These are phyloP conservation scores for Eunapius fragilis DNA, from an alignment of 37 sponge, comb jelly and placozoan species.

Conservation along the genomic window DNA sequence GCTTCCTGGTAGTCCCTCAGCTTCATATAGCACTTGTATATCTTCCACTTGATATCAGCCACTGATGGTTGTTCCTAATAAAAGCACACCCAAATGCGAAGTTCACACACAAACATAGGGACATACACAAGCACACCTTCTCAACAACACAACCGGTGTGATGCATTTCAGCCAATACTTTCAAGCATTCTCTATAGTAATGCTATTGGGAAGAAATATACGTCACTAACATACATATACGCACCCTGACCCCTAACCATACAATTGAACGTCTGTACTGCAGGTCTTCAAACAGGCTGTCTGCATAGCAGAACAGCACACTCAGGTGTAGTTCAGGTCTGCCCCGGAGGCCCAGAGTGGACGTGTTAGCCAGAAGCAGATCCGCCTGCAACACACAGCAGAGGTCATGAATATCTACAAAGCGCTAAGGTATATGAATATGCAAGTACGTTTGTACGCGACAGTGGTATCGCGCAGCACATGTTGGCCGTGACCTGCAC, in stretches of 20 bases:
- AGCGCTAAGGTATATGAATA: not conserved
- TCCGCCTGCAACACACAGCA: constrained; percentile 22
- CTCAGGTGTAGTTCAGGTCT: constrained; percentile 3
- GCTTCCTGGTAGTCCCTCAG: constrained; percentile 39
- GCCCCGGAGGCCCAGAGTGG: not conserved
- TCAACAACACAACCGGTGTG: not conserved
- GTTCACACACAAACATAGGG: no score
- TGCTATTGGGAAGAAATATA: constrained; percentile 15
- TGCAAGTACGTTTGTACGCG: not conserved
- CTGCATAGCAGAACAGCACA: constrained; percentile 17
- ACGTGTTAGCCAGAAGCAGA: constrained; percentile 19
- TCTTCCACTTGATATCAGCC: constrained; percentile 37
- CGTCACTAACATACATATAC: not conserved
- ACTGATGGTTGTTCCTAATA: not conserved
- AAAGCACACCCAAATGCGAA: not conserved
- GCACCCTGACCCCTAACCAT: not conserved
- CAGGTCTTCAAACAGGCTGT: constrained; percentile 17
- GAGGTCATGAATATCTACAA: not conserved
- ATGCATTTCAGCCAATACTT: not conserved
- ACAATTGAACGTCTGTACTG: constrained; percentile 48
- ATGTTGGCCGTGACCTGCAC: no score
- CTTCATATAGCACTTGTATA: constrained; percentile 33
- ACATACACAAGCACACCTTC: constrained; percentile 1
- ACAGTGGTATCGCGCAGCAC: no score
- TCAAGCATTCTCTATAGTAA: constrained; percentile 14